Evolutionary conservation across 1,140 invertebrate genomes (phyloP), one percentile per base, ranked within the genome.

Genomic region (Trichonephila clavipes): DNA sequence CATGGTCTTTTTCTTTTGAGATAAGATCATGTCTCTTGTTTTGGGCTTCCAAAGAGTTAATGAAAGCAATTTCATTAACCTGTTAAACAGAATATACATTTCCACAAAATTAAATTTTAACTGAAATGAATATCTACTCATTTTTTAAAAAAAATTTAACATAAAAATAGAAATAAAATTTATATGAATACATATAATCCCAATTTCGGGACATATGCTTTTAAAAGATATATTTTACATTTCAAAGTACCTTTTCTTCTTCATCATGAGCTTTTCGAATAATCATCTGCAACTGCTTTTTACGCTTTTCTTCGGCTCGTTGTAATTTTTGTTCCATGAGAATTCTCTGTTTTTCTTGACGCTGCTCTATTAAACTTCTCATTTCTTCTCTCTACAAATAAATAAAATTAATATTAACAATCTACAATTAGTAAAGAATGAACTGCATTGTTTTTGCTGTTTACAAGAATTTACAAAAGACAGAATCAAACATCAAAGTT

Each of bases 191-290:
- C 2, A 51, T 51, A 51, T 51, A 51, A 51, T 51, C 10, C 7
- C 10, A 10, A 10, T 51, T 51, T 51, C 10, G 1, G 34, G 34
- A 40, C 51, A 51, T 10, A 51, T 51, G 51, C 5, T 10, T 51
- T 51, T 10, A 51, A 10, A 51, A 51, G 7, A 69, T 69, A 16
- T 85, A 6, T 12, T 85, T 12, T n/a, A 58, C n/a, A 77, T 77
- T 77, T 85, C 2, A 92, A 64, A 18, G 21, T 62, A 96, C 96
- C 96, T 99, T 99, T 77, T 98, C 98, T 94, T 99, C 99, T 96
- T 99, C 99, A 95, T 99, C 99, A 95, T 99, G 98, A 3, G 99
- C 99, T 96, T 99, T 99, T 91, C 97, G 97, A 2, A 99, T 97
- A 94, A 99, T 98, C 94, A 98, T 97, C 95, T 97, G 96, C 51